Evolutionary conservation across 2,888 invertebrate species (phyloP), one percentile per base, ranked within the genome.

Genomic region (Drosophila barbarae): DNA sequence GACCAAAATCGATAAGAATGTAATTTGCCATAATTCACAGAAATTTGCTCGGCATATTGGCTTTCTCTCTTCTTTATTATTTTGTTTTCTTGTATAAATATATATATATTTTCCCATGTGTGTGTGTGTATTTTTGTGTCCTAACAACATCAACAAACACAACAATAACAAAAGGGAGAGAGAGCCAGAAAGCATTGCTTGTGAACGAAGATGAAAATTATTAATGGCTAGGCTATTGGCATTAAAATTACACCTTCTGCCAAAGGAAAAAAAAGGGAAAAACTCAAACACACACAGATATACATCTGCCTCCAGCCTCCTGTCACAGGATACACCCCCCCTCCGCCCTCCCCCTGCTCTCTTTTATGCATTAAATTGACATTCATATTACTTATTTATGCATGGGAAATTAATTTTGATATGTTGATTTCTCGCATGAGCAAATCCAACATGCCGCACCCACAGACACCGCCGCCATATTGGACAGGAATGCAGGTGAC

Each of bases 21-120:
- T 85, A 86, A 86, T 84, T 86, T 86, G 85, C 85, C 84, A 85
- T 84, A 86, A 86, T 86, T 81, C 85, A 80, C 77, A 77, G 83
- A 80, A 80, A 80, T 80, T 83, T 80, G 77, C 71, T 82, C 76
- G 72, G 76, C 64, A 83, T 82, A 80, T 80, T 80, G 79, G 79
- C 72, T 76, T 76, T 73, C 50, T 54, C 50, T 46, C 21, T 55
- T 55, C 9, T 30, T 28, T 50, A 9, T 30, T 28, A 32, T 18
- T 23, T 41, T 23, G 3, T 23, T 30, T 41, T 41, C 21, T 38
- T 12, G 18, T 28, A 32, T 21, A 57, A n/a, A 30, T 30, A 46
- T 15, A 52, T 32, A 26, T 34, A 12, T 36, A 5, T 39, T 5
- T 39, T 5, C 42, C 18, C 39, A 23, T 21, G 32, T 39, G 35